Base-by-base conservation (phyloP, 1,140 invertebrate genomes). In the Drosophila obscura region DNA sequence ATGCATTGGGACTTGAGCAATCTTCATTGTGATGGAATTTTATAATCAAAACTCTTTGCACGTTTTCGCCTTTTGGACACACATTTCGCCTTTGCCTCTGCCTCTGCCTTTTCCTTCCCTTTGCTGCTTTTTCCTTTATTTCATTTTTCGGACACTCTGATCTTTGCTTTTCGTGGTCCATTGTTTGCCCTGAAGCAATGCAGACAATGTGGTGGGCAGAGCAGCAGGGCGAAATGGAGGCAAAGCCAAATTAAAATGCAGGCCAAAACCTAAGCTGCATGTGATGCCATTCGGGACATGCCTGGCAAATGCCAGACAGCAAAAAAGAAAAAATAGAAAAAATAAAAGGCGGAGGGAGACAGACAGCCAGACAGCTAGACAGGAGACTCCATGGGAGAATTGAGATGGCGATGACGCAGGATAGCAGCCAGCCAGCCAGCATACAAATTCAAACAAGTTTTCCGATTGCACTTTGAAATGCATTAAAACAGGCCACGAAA, bases 221-320 rank as follows among this genome's bases (percentile, higher is more conserved):
- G 43, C 6, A 5, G 4, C 16, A 26, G 43, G 24, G 44, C 7
- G 7, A 50, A 61, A 15, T 43, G 51, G 19, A 9, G 41, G 39
- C 9, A 9, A 22, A 51, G 15, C 41, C 5, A 65, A 77, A 81
- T 82, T 74, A 77, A 79, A 83, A 76, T 84, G 76, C 80, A 80
- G 44, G 80, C 55, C 63, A 61, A 78, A 67, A 76, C 41, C 67
- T 24, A 50, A 55, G 52, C 67, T 73, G 61, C 59, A 71, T 77
- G 63, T 73, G 59, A 35, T 48, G 71, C 65, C 53, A 62, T 71
- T 41, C 44, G 49, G 48, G 50, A 24, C 52, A 80, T 66, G 57
- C 41, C 53, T 35, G 22, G 19, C 51, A 39, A 48, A 48, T 52
- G n/a, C 2, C 26, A 46, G 8, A 57, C 35, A 49, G 16, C 16